Evolutionary conservation across 2,888 invertebrate species (phyloP).

Genomic region (Agrochola lota): DNA sequence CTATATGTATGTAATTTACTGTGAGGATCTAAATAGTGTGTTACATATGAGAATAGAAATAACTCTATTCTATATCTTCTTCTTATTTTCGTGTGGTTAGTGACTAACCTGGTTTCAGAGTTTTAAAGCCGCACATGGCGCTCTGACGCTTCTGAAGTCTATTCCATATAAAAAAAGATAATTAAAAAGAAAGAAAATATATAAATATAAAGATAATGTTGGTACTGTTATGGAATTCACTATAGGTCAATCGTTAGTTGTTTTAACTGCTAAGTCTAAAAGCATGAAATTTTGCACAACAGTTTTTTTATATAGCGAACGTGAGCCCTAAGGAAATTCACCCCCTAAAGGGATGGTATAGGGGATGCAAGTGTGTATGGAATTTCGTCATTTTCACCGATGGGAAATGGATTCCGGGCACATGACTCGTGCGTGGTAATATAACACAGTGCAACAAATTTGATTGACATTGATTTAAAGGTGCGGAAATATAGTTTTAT

Average conservation of each 20-base stretch:
- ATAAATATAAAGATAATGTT: too few species aligned
- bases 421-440: neutral
- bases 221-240: neutral
- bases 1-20: conserved; percentile 2
- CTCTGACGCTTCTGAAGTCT: too few species aligned
- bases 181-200: too few species aligned
- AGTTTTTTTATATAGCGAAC: neutral
- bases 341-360: too few species aligned
- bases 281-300: too few species aligned
- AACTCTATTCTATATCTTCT: neutral
- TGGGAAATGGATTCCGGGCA: neutral
- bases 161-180: neutral
- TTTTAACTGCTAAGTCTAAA: too few species aligned
- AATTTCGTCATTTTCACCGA: neutral
- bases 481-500: neutral
- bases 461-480: neutral
- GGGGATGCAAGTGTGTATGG: neutral
- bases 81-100: too few species aligned
- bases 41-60: neutral
- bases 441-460: neutral
- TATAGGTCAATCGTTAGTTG: neutral
- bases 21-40: neutral
- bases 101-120: too few species aligned
- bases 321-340: neutral
- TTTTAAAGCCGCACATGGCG: too few species aligned